Evolutionary conservation across 2,797 vertebrate species (phyloP).

Genomic region (Heterohyrax brucei): DNA sequence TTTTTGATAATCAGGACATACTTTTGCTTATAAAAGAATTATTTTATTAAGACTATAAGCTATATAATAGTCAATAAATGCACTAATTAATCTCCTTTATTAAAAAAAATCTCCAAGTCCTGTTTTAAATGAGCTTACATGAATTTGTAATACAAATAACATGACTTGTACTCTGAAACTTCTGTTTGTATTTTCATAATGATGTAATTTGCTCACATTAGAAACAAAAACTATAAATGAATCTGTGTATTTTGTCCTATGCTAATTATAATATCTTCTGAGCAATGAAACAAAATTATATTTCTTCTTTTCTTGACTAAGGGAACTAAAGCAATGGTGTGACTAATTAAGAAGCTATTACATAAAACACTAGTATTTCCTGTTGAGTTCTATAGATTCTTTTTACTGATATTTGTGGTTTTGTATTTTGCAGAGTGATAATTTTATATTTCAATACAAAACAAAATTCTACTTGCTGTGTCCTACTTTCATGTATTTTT

Average conservation of each 20-base stretch:
- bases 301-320: neutral
- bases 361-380: neutral
- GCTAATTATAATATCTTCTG: neutral
- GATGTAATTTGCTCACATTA: neutral
- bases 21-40: constrained; percentile 8
- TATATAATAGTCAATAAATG: neutral
- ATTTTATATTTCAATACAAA: neutral
- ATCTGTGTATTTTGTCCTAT: neutral
- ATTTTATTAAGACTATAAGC: neutral
- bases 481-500: neutral
- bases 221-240: neutral
- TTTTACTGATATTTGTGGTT: neutral
- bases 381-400: neutral
- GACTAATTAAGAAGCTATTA: neutral
- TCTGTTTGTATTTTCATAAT: neutral
- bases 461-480: neutral
- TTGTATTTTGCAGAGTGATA: neutral
- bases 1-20: neutral
- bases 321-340: neutral
- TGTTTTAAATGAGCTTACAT: constrained; percentile 35
- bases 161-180: neutral
- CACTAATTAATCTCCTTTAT: constrained; percentile 13
- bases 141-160: neutral
- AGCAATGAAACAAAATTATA: neutral
- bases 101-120: neutral